Evolutionary conservation across 2,113 vertebrate species (phyloP), one percentile per base, ranked within the genome.

Genomic region (Melanerpes formicivorus): DNA sequence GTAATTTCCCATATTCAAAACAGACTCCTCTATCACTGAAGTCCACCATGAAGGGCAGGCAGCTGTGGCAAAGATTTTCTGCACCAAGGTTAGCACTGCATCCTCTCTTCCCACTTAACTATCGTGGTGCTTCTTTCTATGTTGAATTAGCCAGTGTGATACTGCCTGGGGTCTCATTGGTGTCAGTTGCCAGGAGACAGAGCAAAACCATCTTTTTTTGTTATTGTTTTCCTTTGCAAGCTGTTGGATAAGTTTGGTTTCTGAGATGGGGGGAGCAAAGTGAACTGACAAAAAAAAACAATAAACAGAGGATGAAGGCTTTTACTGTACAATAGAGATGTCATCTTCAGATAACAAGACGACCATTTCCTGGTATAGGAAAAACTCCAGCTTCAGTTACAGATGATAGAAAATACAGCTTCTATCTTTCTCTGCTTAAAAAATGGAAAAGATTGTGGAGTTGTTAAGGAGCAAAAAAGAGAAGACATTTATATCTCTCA

Each of bases 391-490:
- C 58, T 75, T 94, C 23, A 4, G 30, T 64, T 77, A 14, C 13
- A 64, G 56, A 52, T 40, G 18, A 34, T 69, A 80, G 18, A 59
- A 88, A 91, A 93, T 78, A 86, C 4, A 30, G 44, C 63, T 94
- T 96, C 77, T 90, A 7, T 86, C 73, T 75, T 77, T 67, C n/a
- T 74, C 88, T 91, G 44, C 67, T 78, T 84, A 44, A 90, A 74
- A 74, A 78, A 65, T 23, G 2, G 42, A 54, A 78, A 78, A 84
- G 60, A 54, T 37, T 75, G 62, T 75, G 18, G 66, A 54, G 54
- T 78, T 54, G n/a, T 67, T 86, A 76, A 88, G 50, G 59, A 87
- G 80, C 37, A 37, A 80, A 75, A 86, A 58, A 59, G 54, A 69
- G 21, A 75, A 90, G 40, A 54, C 40, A 19, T 93, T 91, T 66